These are phyloP conservation scores for Scaeva pyrastri DNA, from an alignment of 2,888 invertebrate genomes.

Conservation along the genomic window DNA sequence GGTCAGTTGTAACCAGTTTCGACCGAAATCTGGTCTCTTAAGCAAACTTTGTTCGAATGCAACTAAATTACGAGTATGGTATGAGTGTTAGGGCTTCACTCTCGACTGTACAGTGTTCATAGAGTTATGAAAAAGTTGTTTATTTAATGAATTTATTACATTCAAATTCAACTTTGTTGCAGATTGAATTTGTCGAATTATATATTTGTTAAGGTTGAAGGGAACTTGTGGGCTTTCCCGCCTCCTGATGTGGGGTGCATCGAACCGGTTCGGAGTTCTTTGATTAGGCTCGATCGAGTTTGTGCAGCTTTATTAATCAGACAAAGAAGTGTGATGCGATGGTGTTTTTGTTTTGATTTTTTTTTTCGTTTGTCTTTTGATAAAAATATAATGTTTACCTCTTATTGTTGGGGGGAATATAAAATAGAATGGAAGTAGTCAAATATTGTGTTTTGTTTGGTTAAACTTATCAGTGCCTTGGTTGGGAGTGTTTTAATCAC, in stretches of 20 bases:
- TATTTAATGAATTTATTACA: constrained; percentile 1
- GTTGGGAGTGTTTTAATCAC: not conserved
- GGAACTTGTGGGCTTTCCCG: not conserved
- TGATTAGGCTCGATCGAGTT: constrained; percentile 27
- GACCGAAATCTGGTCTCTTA: constrained; percentile 3
- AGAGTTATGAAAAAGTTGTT: not conserved
- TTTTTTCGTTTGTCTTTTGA: constrained; percentile 13
- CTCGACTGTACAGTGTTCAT: not conserved
- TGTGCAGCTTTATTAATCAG: not conserved
- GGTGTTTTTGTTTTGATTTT: not conserved
- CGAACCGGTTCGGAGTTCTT: constrained; percentile 18
- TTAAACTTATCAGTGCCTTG: not conserved
- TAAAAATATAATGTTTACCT: not conserved
- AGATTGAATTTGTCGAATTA: not conserved
- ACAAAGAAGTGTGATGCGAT: not conserved
- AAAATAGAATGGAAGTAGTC: too few species aligned
- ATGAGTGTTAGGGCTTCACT: not conserved
- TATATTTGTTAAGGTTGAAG: not conserved
- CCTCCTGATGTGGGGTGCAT: not conserved
- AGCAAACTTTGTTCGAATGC: constrained; percentile 14
- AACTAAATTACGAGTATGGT: constrained; percentile 2
- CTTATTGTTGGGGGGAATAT: too few species aligned
- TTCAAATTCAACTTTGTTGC: constrained; percentile 3
- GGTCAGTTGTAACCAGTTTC: constrained; percentile 61
- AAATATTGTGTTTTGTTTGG: not conserved